These are phyloP conservation scores for Chaetodon trifasciatus DNA, from an alignment of 2,797 vertebrate genomes.

Conservation along the genomic window DNA sequence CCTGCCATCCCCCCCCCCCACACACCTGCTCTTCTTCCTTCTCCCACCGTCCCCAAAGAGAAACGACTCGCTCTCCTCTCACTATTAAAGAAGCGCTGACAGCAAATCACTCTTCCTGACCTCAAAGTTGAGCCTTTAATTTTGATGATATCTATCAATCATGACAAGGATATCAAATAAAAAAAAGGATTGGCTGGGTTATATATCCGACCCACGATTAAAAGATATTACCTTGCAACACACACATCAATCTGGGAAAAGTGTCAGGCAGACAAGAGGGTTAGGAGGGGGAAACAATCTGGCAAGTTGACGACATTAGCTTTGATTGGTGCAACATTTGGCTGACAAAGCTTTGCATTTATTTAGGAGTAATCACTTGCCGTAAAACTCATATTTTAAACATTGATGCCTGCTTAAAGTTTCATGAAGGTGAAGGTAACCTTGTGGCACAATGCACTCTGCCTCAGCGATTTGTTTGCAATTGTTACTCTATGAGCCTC, in stretches of 20 bases:
- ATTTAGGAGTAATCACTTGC: slow-evolving; percentile 56
- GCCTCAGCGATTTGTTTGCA: slow-evolving; percentile 52
- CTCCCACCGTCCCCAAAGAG: slow-evolving; percentile 77
- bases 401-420: slow-evolving; percentile 72
- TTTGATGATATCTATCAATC: slow-evolving; percentile 87
- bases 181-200: slow-evolving; percentile 68
- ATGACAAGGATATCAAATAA: slow-evolving; percentile 79
- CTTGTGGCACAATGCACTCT: slow-evolving; percentile 50
- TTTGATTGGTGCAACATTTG: slow-evolving; percentile 69
- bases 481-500: slow-evolving; percentile 40
- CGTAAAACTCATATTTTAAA: slow-evolving; percentile 72
- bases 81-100: slow-evolving; percentile 83
- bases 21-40: slow-evolving; percentile 39
- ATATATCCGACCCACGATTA: slow-evolving; percentile 80
- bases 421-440: slow-evolving; percentile 76
- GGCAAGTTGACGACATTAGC: slow-evolving; percentile 65
- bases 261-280: slow-evolving; percentile 68
- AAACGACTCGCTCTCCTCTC: slow-evolving; percentile 74
- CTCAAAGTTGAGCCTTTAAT: slow-evolving; percentile 85
- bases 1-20: slow-evolving; percentile 34
- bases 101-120: slow-evolving; percentile 87
- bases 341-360: slow-evolving; percentile 72
- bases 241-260: slow-evolving; percentile 76
- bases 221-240: slow-evolving; percentile 81
- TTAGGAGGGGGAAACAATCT: slow-evolving; percentile 55